phyloP scores from a whole-genome alignment of 2,113 vertebrate species.

The Pseudopodoces humilis region DNA sequence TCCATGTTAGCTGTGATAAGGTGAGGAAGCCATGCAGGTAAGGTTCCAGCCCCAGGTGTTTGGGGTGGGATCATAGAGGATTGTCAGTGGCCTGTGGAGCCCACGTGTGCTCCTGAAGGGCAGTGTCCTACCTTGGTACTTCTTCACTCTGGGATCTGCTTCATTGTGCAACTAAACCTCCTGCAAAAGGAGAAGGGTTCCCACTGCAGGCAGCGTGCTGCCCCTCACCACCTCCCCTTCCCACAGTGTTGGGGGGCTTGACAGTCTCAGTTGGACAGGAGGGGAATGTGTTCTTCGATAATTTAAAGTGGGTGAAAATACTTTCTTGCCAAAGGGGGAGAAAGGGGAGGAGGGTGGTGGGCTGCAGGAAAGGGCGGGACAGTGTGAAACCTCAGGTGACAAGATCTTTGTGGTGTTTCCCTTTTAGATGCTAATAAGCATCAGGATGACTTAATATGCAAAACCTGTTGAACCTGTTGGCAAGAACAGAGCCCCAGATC shows the following conservation, averaged over 20 bases:
- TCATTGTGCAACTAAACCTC: not conserved
- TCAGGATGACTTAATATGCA: not conserved
- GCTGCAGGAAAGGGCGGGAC: not conserved
- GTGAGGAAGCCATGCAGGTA: not conserved
- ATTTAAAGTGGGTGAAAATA: not conserved
- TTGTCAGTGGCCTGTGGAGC: not conserved
- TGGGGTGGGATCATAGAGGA: not conserved
- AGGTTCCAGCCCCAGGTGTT: not conserved
- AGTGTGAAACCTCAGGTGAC: not conserved
- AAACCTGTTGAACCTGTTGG: constrained; percentile 63
- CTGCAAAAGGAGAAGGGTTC: not conserved
- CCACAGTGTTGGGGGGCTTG: not conserved
- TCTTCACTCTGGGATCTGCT: fast-evolving
- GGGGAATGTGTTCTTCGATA: not conserved
- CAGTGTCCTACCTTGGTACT: not conserved
- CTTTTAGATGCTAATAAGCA: not conserved
- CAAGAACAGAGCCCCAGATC: not conserved
- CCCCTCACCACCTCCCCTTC: too few relatives aligned
- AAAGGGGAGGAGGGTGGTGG: fast-evolving
- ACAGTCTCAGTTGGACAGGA: not conserved
- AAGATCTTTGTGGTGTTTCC: not conserved
- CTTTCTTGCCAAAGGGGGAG: not conserved
- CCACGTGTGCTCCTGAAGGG: not conserved
- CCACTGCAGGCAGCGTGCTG: not conserved
- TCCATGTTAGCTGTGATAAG: not conserved